Base-by-base conservation (phyloP, 1,140 invertebrate species). In the Tribolium castaneum region DNA sequence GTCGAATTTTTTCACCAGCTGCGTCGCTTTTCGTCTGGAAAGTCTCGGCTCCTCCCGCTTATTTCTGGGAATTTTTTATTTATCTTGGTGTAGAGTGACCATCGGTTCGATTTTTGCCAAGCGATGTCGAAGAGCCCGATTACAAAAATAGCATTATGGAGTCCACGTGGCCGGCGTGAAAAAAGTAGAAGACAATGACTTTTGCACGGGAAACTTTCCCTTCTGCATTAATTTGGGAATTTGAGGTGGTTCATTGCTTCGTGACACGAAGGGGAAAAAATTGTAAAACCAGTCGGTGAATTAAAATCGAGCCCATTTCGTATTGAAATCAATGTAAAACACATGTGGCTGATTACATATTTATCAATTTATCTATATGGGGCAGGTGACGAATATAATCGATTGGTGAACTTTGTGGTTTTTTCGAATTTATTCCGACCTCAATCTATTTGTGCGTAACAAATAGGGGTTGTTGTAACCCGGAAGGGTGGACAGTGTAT, bases 361-460 rank as follows among this genome's bases (percentile, higher is more conserved):
- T 66, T 66, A 66, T 66, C 59, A 35, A 13, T 66, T 66, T 66
- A 66, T 66, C 59, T 66, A 66, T 66, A 66, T 66, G 34, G 59
- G 59, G 10, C 59, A 66, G 59, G 59, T 66, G 59, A 66, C 35
- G 59, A 66, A 66, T 66, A 66, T 66, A 66, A 66, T 66, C 59
- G 59, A 66, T 66, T 66, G 14, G 30, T 66, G 59, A 66, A 66
- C 59, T 66, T 66, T 66, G 59, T 30, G 30, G n/a, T 66, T 66
- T 66, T 66, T 66, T 35, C 14, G 14, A 66, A 66, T 66, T 6
- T 66, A 66, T 66, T 34, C 59, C 35, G 59, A 13, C 59, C 59
- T 66, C 14, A 12, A 66, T 66, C 22, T 39, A 66, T 66, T 30
- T 12, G 25, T 66, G 39, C n/a, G 39, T 30, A 30, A 30, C 25